A percentile compares a stretch with the other conserved stretches of the same genome.
Evolutionary conservation across 2,797 vertebrate genomes (phyloP).

Genomic region (Sebastes glaucus): DNA sequence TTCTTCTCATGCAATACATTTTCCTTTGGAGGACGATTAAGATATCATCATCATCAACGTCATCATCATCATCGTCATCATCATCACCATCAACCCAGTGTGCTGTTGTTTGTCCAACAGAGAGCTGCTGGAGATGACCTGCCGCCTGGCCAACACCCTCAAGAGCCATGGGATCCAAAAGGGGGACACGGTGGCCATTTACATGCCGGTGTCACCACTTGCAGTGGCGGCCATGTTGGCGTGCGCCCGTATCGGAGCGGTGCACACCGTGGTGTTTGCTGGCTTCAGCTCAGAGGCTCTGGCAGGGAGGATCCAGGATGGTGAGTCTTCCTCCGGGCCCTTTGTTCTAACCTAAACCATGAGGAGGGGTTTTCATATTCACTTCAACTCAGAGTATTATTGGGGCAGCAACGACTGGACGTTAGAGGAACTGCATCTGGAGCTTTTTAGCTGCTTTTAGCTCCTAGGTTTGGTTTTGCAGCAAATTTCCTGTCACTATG

Average conservation of each 20-base stretch:
- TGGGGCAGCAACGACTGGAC: background rate
- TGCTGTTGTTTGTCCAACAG: slow-evolving; percentile 59
- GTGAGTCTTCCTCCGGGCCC: slow-evolving; percentile 73
- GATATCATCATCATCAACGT: background rate
- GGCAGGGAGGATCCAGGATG: slow-evolving; percentile 89
- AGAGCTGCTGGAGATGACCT: slow-evolving; percentile 91
- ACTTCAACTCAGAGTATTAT: background rate
- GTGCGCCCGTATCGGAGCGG: slow-evolving; percentile 89
- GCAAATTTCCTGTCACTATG: background rate
- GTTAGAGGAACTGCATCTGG: too few species aligned
- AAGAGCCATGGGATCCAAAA: slow-evolving; percentile 87
- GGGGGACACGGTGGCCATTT: slow-evolving; percentile 91
- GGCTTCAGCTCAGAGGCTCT: slow-evolving; percentile 92
- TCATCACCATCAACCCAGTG: background rate
- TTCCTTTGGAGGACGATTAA: background rate
- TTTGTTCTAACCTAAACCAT: background rate
- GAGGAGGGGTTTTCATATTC: background rate
- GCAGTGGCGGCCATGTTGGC: slow-evolving; percentile 93
- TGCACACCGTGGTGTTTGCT: slow-evolving; percentile 92
- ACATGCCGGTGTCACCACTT: slow-evolving; percentile 89
- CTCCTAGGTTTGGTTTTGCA: too few species aligned
- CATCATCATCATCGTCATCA: too few species aligned
- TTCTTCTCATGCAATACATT: background rate
- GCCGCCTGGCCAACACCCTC: slow-evolving; percentile 90
- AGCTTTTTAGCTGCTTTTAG: background rate